Base-by-base conservation (phyloP, 2,888 invertebrate species). In the Keiferia lycopersicella region DNA sequence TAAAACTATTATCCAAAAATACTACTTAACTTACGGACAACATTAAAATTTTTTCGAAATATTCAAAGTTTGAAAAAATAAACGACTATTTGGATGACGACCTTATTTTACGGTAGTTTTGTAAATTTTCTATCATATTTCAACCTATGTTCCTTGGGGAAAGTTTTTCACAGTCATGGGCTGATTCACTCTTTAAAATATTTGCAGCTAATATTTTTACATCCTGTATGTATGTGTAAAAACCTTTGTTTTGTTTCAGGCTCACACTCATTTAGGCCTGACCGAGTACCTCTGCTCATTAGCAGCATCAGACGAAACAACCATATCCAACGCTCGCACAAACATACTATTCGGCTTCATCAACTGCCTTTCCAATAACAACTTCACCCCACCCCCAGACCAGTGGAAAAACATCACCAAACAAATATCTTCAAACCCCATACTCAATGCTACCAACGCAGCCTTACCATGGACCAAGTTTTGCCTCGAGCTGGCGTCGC, bases 271-370 rank as follows among this genome's bases (percentile, higher is more conserved):
- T 73, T 85, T 93, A 60, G 81, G 86, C 0, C 80, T 95, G 0
- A 76, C 95, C 20, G 93, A 95, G 67, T 93, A 94, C 73, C 76
- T 94, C 1, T 91, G 93, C 59, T 76, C 88, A 1, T 81, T 88
- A 62, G 92, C 92, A 0, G 80, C 84, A 0, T 75, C 89, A 7
- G 74, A 92, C 66, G 86, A 91, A 0, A 69, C 71, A 0, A 71
- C 83, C 0, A 75, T 94, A 14, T 70, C 82, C n/a, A 75, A 81
- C 16, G 87, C 86, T 1, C 81, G 91, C 38, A 78, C 86, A 0
- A 77, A 83, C 68, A 75, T 88, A 3, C 78, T 94, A 22, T 88
- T 92, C 66, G 83, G 83, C 41, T 86, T 94, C 72, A 81, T 94
- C 53, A 88, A 91, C 73, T 92, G 91, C 53, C 84, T 94, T n/a